Evolutionary conservation across 2,888 invertebrate species (phyloP).

Genomic region (Horisme vitalbata): DNA sequence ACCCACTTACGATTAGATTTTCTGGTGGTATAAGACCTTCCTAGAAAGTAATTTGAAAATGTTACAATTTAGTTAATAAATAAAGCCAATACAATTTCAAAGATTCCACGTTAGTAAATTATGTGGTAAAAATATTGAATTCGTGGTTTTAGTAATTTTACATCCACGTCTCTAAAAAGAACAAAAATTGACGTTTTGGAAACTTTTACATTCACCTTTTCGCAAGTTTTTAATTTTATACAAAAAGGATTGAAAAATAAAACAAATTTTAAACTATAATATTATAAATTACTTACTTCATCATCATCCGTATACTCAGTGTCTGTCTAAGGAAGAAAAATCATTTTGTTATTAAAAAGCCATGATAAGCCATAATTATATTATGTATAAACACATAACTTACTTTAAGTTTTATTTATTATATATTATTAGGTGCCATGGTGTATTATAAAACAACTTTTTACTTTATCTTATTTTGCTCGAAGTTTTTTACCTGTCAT

Average conservation of each 20-base stretch:
- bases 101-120: conserved; percentile 2
- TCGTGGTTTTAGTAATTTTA: too few species aligned
- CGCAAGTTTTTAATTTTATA: too few species aligned
- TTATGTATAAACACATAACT: neutral
- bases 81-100: conserved; percentile 1
- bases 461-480: too few species aligned
- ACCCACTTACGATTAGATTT: conserved; percentile 40
- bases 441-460: too few species aligned
- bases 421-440: too few species aligned
- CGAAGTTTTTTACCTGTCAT: too few species aligned
- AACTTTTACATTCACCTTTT: too few species aligned
- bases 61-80: conserved; percentile 21
- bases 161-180: too few species aligned
- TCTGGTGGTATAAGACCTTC: conserved; percentile 32
- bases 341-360: conserved; percentile 7
- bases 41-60: conserved; percentile 31
- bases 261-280: neutral
- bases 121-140: too few species aligned
- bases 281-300: conserved; percentile 43
- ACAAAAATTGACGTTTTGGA: too few species aligned
- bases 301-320: conserved; percentile 9
- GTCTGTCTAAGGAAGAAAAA: conserved; percentile 47
- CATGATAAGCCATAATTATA: conserved; percentile 3
- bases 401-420: neutral
- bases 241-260: too few species aligned